Conservation (phyloP, 2,888 invertebrate genomes). For the Leptopterna dolabrata region DNA sequence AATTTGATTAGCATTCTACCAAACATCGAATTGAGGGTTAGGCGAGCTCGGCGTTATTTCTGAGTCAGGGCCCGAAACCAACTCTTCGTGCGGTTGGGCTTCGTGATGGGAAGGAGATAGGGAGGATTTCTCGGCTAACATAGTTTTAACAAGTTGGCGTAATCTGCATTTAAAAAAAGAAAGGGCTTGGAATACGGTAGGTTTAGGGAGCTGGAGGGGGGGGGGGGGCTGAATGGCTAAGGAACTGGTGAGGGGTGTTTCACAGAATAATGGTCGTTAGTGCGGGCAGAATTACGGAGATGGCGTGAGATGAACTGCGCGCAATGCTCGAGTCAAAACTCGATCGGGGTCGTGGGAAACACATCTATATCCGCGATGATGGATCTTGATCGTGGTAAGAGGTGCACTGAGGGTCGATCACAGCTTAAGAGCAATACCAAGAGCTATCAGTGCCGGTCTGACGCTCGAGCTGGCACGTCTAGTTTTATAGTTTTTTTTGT, state of each 20-base stretch:
- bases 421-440: no score
- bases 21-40: neutral
- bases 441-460: no score
- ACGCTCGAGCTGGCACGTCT: no score
- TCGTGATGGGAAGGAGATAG: slow-evolving; percentile 3
- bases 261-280: neutral
- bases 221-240: neutral
- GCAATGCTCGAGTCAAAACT: neutral
- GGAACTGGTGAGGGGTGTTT: neutral
- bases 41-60: neutral
- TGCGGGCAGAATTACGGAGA: neutral
- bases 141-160: slow-evolving; percentile 11
- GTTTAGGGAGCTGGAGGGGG: neutral
- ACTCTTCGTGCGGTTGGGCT: neutral
- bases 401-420: no score
- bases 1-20: neutral
- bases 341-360: neutral
- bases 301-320: neutral
- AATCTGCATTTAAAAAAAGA: slow-evolving; percentile 2
- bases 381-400: no score
- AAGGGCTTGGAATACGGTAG: neutral
- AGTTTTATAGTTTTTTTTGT: no score
- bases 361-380: no score
- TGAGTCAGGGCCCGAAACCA: neutral
- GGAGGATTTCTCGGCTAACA: slow-evolving; percentile 6